Base-by-base conservation (phyloP, 53 echinoderm and acorn worm species). In the Mesocentrotus franciscanus region DNA sequence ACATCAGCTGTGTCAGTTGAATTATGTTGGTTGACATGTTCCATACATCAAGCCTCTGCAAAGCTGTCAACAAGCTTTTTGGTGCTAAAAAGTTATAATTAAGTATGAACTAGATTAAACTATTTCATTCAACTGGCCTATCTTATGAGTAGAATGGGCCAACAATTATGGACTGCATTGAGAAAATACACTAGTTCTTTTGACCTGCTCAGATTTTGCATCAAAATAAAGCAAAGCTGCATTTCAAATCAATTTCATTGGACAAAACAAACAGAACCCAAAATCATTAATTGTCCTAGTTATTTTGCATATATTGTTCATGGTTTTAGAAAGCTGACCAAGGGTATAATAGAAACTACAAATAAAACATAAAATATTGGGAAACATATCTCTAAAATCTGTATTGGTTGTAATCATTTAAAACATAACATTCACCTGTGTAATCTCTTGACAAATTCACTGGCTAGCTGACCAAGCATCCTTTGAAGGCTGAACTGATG, bases 401-500 rank as follows among this genome's bases (percentile, higher is more conserved):
- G 49, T 49, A 49, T 49, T 49, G 49, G 49, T 49, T 49, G 49
- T 49, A 49, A 49, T 49, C 49, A 49, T 39, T 39, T 39, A 39
- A 0, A 66, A 66, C 20, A 1, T 24, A 24, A 0, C 29, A 57
- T 49, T 91, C 83, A 98, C 98, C 96, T 97, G 91, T 97, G 95
- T 42, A 98, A 33, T 57, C 98, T 90, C 79, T 96, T 96, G 30
- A 96, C 91, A 87, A 97, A 97, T 20, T 96, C 94, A 90, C 92
- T 89, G 12, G 98, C 96, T 4, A 98, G 96, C 56, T 97, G 95
- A 58, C 92, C 92, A 26, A 98, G 92, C 66, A 98, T 90, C 79
- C 96, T 72, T 49, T 97, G 98, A 34, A 98, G 92, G 61, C 95
- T 96, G 85, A 97, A 93, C 98, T 98, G 71, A n/a, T 79, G 90